Percentiles rank a stretch among this genome's conserved stretches.
phyloP scores from a whole-genome alignment of 1,140 invertebrate genomes.

The Drosophila pseudoobscura region DNA sequence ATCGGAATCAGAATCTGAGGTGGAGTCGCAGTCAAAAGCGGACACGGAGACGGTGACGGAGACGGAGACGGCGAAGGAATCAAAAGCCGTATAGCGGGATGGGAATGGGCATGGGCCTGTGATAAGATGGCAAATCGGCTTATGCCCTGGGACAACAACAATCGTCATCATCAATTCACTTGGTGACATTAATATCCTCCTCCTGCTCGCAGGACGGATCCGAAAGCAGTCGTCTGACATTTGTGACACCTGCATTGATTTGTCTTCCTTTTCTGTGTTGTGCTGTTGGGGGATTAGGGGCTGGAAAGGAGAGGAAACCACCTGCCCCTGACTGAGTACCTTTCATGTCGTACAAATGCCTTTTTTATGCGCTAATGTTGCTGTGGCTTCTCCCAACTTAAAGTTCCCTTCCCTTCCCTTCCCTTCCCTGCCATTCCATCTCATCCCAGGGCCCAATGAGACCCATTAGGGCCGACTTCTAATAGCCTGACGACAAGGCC shows the following conservation, averaged over 20 bases:
- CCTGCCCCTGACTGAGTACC: constrained; percentile 69
- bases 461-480: constrained; percentile 64
- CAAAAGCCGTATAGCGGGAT: too few species aligned
- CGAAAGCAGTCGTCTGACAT: constrained; percentile 78
- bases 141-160: constrained; percentile 65
- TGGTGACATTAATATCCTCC: constrained; percentile 78
- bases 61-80: constrained; percentile 6
- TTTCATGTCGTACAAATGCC: constrained; percentile 80
- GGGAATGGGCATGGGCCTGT: constrained; percentile 33
- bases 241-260: constrained; percentile 82
- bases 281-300: constrained; percentile 10
- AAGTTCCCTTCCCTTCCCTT: constrained; percentile 12
- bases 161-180: constrained; percentile 81
- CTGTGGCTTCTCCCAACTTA: constrained; percentile 65
- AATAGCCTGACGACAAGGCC: constrained; percentile 76
- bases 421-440: constrained; percentile 1
- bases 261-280: constrained; percentile 60
- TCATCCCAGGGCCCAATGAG: constrained; percentile 24
- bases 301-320: constrained; percentile 3
- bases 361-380: constrained; percentile 77
- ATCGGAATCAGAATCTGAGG: neutral
- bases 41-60: constrained; percentile 1
- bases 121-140: constrained; percentile 81
- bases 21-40: constrained; percentile 17
- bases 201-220: constrained; percentile 40